Evolutionary conservation across 2,888 invertebrate species (phyloP).

Genomic region (Crematogaster levior): DNA sequence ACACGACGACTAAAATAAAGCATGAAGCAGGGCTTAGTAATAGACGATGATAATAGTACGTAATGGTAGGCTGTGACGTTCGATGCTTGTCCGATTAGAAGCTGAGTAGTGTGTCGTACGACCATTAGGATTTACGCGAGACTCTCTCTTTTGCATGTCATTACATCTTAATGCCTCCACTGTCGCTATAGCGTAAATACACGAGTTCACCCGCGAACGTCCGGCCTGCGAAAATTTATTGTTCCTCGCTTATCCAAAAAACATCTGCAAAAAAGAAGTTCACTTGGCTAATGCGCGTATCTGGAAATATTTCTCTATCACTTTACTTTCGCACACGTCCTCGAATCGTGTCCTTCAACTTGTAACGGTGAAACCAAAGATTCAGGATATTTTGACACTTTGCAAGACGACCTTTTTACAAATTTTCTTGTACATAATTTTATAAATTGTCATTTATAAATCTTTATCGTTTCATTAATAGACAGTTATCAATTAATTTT

Average conservation of each 20-base stretch:
- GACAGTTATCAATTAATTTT: neutral
- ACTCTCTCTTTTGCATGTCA: conserved; percentile 43
- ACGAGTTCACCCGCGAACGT: conserved; percentile 28
- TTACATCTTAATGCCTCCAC: conserved; percentile 24
- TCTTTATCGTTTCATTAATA: neutral
- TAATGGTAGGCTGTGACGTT: conserved; percentile 41
- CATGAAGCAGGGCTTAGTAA: neutral
- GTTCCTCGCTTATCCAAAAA: conserved; percentile 3
- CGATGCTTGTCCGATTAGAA: conserved; percentile 46
- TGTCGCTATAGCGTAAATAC: neutral
- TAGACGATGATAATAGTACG: conserved; percentile 28
- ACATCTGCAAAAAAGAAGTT: conserved; percentile 2
- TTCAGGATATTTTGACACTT: neutral
- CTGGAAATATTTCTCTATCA: conserved; percentile 11
- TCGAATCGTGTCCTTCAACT: neutral
- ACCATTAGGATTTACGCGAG: conserved; percentile 36
- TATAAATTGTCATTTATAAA: neutral
- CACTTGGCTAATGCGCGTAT: conserved; percentile 16
- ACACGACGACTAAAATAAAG: neutral
- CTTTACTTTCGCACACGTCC: neutral
- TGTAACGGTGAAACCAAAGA: neutral
- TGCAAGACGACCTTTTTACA: neutral
- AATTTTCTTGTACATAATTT: neutral
- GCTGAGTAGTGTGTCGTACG: conserved; percentile 28
- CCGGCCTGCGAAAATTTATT: conserved; percentile 46